These are phyloP conservation scores for Neodontobutis hainanensis DNA, from an alignment of 2,113 vertebrate species.

Conservation along the genomic window DNA sequence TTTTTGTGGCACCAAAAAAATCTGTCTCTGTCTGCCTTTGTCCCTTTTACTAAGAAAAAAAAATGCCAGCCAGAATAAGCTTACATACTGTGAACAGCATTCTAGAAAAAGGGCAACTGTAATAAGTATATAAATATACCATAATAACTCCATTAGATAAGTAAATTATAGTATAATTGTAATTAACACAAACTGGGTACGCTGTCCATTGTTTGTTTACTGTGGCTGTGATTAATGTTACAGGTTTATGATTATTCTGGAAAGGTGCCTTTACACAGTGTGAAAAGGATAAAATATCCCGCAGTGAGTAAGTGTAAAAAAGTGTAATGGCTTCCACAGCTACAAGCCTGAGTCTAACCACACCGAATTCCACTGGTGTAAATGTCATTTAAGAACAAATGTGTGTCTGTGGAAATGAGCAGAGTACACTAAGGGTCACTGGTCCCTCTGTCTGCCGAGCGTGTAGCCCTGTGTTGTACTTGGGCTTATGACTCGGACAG, in stretches of 20 bases:
- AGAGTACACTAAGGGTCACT: conserved; percentile 42
- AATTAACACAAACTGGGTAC: too few species aligned
- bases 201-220: too few species aligned
- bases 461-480: conserved; percentile 54
- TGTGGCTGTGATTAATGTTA: not conserved
- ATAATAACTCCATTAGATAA: too few species aligned
- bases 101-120: too few species aligned
- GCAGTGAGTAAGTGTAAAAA: conserved; percentile 25
- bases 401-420: conserved; percentile 53
- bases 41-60: too few species aligned
- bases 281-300: conserved; percentile 21
- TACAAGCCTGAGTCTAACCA: conserved; percentile 42
- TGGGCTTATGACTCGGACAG: conserved; percentile 60
- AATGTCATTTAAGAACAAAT: conserved; percentile 62
- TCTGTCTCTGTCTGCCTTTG: too few species aligned
- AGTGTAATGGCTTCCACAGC: conserved; percentile 41
- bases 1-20: not conserved
- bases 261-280: conserved; percentile 11
- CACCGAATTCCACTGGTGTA: conserved; percentile 58
- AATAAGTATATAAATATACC: too few species aligned
- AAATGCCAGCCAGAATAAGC: too few species aligned
- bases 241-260: not conserved
- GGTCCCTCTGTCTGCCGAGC: conserved; percentile 57
- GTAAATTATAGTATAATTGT: too few species aligned
- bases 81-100: too few species aligned